Evolutionary conservation across 2,113 vertebrate genomes (phyloP), one percentile per base, ranked within the genome.

Genomic region (Lepus timidus): DNA sequence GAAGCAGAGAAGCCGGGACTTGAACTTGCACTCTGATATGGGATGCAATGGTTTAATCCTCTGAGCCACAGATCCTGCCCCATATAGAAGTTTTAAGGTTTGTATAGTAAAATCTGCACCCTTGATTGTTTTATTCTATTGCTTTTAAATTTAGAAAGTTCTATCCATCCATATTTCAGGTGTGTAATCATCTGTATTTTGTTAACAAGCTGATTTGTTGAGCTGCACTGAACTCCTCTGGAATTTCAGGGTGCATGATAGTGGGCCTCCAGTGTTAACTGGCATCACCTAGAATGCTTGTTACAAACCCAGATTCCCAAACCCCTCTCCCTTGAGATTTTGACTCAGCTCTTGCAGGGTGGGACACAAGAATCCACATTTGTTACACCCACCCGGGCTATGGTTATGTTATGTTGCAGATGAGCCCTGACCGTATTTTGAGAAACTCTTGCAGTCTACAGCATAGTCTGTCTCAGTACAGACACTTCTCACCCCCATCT

Each of bases 191-290:
- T 29, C 31, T 93, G 70, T 39, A 75, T 87, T 90, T 90, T 88
- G 87, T 80, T 95, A 58, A n/a, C 71, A 22, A 51, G 71, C 96
- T 88, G 1, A 64, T 84, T 87, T 90, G 90, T 85, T 76, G 11
- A 62, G 16, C 20, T 95, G 88, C 36, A 94, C 75, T 14, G 81
- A 78, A 93, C 94, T 92, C n/a, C 55, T 58, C 61, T 88, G 23
- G 20, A 75, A 95, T 95, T 96, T 93, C 33, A 88, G 67, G 78
- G 39, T 84, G 20, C 23, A 17, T 90, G 9, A 51, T 83, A 76
- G 22, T 76, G 31, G 9, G 33, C 12, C 71, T 95, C 62, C 95
- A n/a, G 88, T 67, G 90, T 92, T 70, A 90, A 94, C 64, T 19
- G 22, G 25, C 8, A 67, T 96, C 52, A 78, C 17, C 9, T 88